phyloP scores from a whole-genome alignment of 2,888 invertebrate genomes.

The Nowickia ferox region DNA sequence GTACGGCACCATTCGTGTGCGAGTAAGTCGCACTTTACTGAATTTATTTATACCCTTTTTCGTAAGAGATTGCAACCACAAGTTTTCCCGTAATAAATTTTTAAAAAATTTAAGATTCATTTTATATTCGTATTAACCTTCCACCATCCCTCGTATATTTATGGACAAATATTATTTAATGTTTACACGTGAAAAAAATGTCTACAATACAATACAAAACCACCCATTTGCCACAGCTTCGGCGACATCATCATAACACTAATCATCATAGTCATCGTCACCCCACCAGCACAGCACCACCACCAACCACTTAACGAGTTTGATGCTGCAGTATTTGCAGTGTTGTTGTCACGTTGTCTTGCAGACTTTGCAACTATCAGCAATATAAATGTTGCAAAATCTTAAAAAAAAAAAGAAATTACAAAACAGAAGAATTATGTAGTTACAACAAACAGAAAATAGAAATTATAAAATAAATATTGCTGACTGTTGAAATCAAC shows the following conservation, averaged over 20 bases:
- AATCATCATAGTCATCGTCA: constrained; percentile 7
- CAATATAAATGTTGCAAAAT: constrained; percentile 49
- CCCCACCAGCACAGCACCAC: constrained; percentile 7
- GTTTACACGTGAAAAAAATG: constrained; percentile 53
- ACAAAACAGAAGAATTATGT: constrained; percentile 17
- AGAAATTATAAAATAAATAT: constrained; percentile 57
- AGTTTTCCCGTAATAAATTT: too few species aligned
- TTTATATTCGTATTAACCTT: too few species aligned
- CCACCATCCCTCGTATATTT: constrained; percentile 13
- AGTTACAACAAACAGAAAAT: constrained; percentile 33
- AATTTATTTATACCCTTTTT: too few species aligned
- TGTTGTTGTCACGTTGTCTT: constrained; percentile 71
- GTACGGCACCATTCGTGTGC: too few species aligned
- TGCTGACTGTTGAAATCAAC: constrained; percentile 65
- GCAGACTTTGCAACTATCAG: constrained; percentile 68
- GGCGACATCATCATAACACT: constrained; percentile 33
- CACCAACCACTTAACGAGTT: constrained; percentile 52
- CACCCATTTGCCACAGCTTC: constrained; percentile 42
- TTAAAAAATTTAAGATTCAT: too few species aligned
- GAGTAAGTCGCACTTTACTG: too few species aligned
- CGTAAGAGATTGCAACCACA: too few species aligned
- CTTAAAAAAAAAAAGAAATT: background rate
- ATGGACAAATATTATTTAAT: constrained; percentile 28
- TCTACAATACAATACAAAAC: constrained; percentile 26
- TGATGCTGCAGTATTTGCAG: constrained; percentile 41